These are phyloP conservation scores for Clunio marinus DNA, from an alignment of 2,888 invertebrate genomes.

Conservation along the genomic window DNA sequence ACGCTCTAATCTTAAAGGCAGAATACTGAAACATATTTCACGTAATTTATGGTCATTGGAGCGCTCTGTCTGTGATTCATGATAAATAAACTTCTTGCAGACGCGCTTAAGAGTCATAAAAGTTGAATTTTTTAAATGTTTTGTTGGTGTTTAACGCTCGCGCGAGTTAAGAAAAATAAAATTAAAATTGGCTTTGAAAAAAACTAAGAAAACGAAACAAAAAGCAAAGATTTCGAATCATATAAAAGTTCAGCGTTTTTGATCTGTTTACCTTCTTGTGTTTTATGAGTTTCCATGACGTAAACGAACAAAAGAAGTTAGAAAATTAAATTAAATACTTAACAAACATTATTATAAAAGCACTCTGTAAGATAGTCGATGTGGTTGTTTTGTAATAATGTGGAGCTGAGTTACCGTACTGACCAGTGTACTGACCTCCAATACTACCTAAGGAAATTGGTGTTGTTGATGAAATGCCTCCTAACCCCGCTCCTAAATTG, in stretches of 20 bases:
- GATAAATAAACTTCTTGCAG: not conserved
- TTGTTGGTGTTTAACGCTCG: no score
- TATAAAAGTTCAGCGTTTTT: no score
- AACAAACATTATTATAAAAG: not conserved
- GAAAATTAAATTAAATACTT: slow-evolving; percentile 34
- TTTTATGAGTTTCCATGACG: slow-evolving; percentile 13
- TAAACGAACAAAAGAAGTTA: not conserved
- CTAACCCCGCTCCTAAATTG: slow-evolving; percentile 41
- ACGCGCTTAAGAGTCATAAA: slow-evolving; percentile 23
- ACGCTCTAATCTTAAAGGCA: no score
- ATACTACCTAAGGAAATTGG: slow-evolving; percentile 38
- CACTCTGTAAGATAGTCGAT: not conserved
- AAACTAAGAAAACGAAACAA: not conserved
- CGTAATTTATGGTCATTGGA: not conserved
- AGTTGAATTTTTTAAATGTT: slow-evolving; percentile 1
- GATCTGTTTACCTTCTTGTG: not conserved
- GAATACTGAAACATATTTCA: not conserved
- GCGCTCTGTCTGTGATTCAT: no score
- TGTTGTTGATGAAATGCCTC: slow-evolving; percentile 44
- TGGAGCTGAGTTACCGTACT: not conserved
- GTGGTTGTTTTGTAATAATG: not conserved
- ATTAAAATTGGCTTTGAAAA: slow-evolving; percentile 31
- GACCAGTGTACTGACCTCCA: slow-evolving; percentile 25
- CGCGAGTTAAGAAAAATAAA: no score
- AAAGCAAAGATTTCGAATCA: slow-evolving; percentile 27